Percentiles rank a stretch among this genome's conserved stretches.
phyloP scores from a whole-genome alignment of 2,797 vertebrate genomes.

The Gymnothorax reevesii region DNA sequence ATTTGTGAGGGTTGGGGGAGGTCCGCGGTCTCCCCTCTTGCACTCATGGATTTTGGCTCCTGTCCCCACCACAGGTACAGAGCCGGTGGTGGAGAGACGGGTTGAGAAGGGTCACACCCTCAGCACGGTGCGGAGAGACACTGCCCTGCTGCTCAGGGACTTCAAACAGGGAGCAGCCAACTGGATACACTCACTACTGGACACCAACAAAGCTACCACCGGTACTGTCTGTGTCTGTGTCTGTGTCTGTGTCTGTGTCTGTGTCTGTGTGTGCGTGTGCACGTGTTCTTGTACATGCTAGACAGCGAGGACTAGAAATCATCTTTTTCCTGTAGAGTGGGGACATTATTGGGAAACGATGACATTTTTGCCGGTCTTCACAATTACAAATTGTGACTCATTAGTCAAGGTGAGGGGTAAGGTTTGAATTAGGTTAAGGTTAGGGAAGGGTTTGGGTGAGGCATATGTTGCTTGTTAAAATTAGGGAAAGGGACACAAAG shows the following conservation, averaged over 20 bases:
- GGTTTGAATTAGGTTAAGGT: no score
- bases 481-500: no score
- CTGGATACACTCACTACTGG: slow-evolving; percentile 84
- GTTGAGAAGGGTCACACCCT: slow-evolving; percentile 79
- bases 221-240: slow-evolving; percentile 16
- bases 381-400: no score
- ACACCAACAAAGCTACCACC: slow-evolving; percentile 57
- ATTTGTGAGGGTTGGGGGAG: not conserved
- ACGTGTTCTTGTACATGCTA: no score
- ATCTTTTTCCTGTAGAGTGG: no score
- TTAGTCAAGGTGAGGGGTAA: no score
- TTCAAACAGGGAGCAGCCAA: slow-evolving; percentile 82
- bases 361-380: no score
- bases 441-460: no score
- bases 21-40: not conserved
- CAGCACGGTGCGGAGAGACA: slow-evolving; percentile 79
- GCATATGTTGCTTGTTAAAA: no score
- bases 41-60: no score
- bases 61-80: slow-evolving; percentile 52
- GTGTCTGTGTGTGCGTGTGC: not conserved
- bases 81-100: slow-evolving; percentile 70
- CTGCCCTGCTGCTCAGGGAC: slow-evolving; percentile 77
- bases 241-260: slow-evolving; percentile 18
- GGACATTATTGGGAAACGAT: no score
- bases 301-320: no score